Base-by-base conservation (phyloP, 2,888 invertebrate genomes). In the Auanema sp. region DNA sequence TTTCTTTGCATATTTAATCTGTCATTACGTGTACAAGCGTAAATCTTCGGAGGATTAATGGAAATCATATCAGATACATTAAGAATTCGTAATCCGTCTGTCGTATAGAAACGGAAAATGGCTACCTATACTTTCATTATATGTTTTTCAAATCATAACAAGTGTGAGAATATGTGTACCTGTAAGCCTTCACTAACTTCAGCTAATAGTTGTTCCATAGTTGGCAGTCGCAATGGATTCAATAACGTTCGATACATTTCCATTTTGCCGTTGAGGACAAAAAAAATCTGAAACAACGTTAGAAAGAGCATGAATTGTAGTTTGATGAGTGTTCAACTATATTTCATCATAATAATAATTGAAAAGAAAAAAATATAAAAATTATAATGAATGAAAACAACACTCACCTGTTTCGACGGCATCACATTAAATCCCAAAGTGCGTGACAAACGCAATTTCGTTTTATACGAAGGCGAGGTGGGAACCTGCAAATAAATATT, bases 11-110 rank as follows among this genome's bases (percentile, higher is more conserved):
- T 16, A 18, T 69, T 64, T n/a, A 75, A 75, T 47, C 71, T 52
- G 50, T 79, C 79, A 58, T 79, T 67, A 1, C 80, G 65, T 1
- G 79, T 79, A 44, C 80, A 80, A 1, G 81, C 80, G 47, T 81
- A 66, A 2, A 79, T 73, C 58, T 63, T 68, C 3, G 67, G 65
- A 10, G 69, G 68, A 47, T 73, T 66, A 16, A 72, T 58, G 1
- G 64, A 60, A 25, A 81, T 42, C 54, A 81, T 64, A 10, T 79
- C 77, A 1, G 67, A 69, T 14, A 78, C 71, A 11, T 59, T 61
- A 33, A 54, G 42, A 1, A 81, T 60, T 11, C 77, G 58, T 24
- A 64, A 68, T 23, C 81, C 81, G 8, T 75, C 72, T 12, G 72
- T 66, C 0, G 81, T 70, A 65, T 71, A 79, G n/a, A 81, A 42